phyloP scores from a whole-genome alignment of 2,113 vertebrate species.

The Perca fluviatilis region DNA sequence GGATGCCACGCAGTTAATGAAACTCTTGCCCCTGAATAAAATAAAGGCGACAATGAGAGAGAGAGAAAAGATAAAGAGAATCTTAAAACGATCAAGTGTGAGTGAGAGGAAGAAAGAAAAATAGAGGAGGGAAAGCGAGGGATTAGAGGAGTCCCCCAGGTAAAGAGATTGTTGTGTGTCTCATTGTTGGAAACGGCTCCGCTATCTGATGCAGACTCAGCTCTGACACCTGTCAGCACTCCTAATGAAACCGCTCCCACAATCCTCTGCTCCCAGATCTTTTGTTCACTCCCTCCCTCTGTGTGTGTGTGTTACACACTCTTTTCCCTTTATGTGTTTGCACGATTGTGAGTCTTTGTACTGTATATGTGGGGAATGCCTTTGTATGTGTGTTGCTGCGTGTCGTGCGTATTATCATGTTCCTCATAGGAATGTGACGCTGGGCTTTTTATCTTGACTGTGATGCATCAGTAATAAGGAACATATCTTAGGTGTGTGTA shows the following conservation, averaged over 20 bases:
- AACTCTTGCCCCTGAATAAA: neutral
- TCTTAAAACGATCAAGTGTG: conserved; percentile 46
- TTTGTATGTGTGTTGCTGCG: conserved; percentile 27
- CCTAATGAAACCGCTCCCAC: conserved; percentile 77
- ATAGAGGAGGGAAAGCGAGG: conserved; percentile 37
- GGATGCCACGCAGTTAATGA: neutral
- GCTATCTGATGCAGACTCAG: conserved; percentile 75
- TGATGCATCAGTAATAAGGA: conserved; percentile 42
- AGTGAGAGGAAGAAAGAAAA: conserved; percentile 30
- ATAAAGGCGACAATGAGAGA: conserved; percentile 13
- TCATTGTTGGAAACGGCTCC: conserved; percentile 66
- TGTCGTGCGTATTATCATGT: conserved; percentile 12
- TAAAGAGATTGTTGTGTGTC: conserved; percentile 75
- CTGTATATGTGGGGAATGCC: conserved; percentile 16
- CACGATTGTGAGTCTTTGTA: conserved; percentile 47
- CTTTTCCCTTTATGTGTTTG: conserved; percentile 24
- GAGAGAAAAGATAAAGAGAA: conserved; percentile 18
- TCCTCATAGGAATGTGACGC: conserved; percentile 28
- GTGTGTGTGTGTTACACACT: conserved; percentile 26
- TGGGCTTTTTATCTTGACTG: conserved; percentile 46
- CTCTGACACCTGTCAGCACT: conserved; percentile 75
- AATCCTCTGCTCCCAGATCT: conserved; percentile 65
- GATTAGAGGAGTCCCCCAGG: conserved; percentile 74
- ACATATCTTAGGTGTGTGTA: conserved; percentile 1
- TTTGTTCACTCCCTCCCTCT: conserved; percentile 59